phyloP scores from a whole-genome alignment of 2,113 vertebrate genomes.

The Rafetus swinhoei region DNA sequence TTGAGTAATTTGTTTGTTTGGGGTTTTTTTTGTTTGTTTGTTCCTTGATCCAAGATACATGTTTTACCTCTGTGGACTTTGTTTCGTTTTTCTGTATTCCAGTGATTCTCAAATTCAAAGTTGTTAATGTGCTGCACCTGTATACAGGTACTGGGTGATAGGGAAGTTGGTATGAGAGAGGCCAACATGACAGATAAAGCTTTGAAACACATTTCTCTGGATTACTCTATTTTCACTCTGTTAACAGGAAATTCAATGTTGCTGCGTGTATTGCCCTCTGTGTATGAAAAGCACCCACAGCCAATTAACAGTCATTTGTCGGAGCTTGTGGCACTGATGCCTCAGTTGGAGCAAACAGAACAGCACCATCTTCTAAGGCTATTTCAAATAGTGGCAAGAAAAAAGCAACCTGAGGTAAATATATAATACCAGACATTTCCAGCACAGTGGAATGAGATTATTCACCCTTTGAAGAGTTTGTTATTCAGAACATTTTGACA shows the following conservation, averaged over 20 bases:
- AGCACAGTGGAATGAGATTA: not conserved
- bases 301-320: conserved; percentile 80
- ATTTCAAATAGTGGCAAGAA: conserved; percentile 85
- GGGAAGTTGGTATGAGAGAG: fast-evolving
- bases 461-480: not conserved
- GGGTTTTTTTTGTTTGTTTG: not conserved
- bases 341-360: conserved; percentile 84
- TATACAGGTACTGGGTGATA: not conserved
- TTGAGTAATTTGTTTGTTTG: not conserved
- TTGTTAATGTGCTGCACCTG: not conserved
- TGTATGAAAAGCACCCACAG: conserved; percentile 86
- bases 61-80: not conserved
- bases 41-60: not conserved
- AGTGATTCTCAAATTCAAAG: not conserved
- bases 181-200: not conserved
- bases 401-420: conserved; percentile 84
- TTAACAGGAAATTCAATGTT: conserved; percentile 89
- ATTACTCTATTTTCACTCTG: not conserved
- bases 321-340: conserved; percentile 83
- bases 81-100: not conserved
- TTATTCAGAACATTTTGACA: not conserved
- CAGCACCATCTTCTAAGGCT: conserved; percentile 91
- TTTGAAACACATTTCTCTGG: not conserved
- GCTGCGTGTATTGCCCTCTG: conserved; percentile 88
- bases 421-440: fast-evolving